These are phyloP conservation scores for Caenorhabditis becei DNA, from an alignment of 2,888 invertebrate genomes.

Conservation along the genomic window DNA sequence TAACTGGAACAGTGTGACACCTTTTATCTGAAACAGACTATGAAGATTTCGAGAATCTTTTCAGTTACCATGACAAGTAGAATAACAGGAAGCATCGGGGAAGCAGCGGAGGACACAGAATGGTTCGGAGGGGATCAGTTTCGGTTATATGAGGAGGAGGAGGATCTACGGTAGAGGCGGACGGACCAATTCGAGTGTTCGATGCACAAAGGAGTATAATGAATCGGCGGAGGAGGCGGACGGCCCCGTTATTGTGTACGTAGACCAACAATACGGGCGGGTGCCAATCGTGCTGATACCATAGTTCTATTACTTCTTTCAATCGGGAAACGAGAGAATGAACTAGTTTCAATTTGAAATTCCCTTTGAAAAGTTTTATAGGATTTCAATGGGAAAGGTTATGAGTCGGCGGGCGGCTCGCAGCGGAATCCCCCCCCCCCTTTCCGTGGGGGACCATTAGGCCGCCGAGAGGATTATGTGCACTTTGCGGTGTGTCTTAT, in stretches of 20 bases:
- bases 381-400: background rate
- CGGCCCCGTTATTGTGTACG: slow-evolving; percentile 20
- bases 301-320: background rate
- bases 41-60: background rate
- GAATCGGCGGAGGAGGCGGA: slow-evolving; percentile 7
- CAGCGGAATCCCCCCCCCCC: background rate
- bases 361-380: background rate
- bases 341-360: background rate
- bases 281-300: slow-evolving; percentile 14
- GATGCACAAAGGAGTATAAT: slow-evolving; percentile 30
- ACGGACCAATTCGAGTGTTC: slow-evolving; percentile 18
- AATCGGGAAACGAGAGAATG: no score
- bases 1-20: slow-evolving; percentile 31
- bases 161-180: slow-evolving; percentile 1
- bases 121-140: slow-evolving; percentile 11
- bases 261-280: slow-evolving; percentile 18
- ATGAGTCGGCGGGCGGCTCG: background rate
- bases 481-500: slow-evolving; percentile 32
- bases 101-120: background rate
- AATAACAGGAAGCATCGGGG: slow-evolving; percentile 17
- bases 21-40: slow-evolving; percentile 27
- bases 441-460: slow-evolving; percentile 1
- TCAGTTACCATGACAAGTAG: slow-evolving; percentile 26
- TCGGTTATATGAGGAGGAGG: slow-evolving; percentile 20
- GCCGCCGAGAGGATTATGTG: slow-evolving; percentile 15